Evolutionary conservation across 2,888 invertebrate species (phyloP).

Genomic region (Drosophila mercatorum): DNA sequence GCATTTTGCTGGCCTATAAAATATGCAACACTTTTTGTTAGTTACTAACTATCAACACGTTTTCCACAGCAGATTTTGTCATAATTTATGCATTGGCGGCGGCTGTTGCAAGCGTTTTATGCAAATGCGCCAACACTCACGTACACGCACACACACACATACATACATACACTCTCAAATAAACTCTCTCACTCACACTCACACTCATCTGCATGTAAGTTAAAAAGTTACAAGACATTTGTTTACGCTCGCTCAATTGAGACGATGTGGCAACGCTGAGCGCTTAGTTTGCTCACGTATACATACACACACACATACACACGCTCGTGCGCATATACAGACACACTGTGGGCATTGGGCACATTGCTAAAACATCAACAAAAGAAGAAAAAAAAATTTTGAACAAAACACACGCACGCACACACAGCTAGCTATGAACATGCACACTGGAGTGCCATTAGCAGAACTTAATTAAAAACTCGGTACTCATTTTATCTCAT

Average conservation of each 20-base stretch:
- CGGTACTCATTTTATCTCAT: conserved; percentile 13
- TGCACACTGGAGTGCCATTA: conserved; percentile 10
- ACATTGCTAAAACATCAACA: conserved; percentile 67
- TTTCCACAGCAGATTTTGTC: conserved; percentile 28
- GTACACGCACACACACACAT: conserved; percentile 21
- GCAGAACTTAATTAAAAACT: conserved; percentile 18
- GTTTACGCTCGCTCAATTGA: conserved; percentile 60
- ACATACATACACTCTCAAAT: conserved; percentile 6
- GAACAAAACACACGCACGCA: conserved; percentile 12
- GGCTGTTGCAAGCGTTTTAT: conserved; percentile 43
- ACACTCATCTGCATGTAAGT: conserved; percentile 31
- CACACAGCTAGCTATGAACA: conserved; percentile 7
- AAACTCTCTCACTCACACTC: conserved; percentile 11
- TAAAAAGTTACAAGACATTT: conserved; percentile 69
- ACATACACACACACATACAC: conserved; percentile 42
- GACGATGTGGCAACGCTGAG: conserved; percentile 53
- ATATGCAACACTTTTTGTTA: conserved; percentile 47
- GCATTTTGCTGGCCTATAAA: conserved; percentile 38
- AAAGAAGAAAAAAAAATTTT: conserved; percentile 39
- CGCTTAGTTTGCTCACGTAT: conserved; percentile 43
- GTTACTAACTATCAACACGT: conserved; percentile 18
- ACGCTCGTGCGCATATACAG: conserved; percentile 10
- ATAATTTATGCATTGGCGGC: conserved; percentile 46
- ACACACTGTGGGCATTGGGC: conserved; percentile 25
- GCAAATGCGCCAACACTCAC: conserved; percentile 51